These are phyloP conservation scores for Vanessa cardui DNA, from an alignment of 2,888 invertebrate genomes.

Conservation along the genomic window DNA sequence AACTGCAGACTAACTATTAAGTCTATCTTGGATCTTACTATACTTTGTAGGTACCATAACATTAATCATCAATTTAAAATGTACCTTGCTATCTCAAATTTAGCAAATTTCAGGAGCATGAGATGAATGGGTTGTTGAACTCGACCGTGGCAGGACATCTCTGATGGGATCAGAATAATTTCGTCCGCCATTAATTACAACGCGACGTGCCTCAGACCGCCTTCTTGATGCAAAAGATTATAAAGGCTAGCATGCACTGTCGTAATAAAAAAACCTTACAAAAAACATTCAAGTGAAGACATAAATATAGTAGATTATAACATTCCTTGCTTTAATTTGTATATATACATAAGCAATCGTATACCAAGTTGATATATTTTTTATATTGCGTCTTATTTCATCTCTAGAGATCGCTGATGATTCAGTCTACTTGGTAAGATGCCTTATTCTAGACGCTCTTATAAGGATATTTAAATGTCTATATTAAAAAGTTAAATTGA, in stretches of 20 bases:
- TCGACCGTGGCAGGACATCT: conserved; percentile 10
- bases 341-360: no score
- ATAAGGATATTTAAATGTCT: no score
- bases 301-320: no score
- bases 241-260: conserved; percentile 8
- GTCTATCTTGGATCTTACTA: no score
- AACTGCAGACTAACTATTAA: no score
- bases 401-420: background rate
- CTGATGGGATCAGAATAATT: conserved; percentile 35
- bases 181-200: conserved; percentile 34
- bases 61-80: background rate
- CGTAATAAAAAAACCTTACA: background rate
- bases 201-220: conserved; percentile 17
- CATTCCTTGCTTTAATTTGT: no score
- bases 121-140: conserved; percentile 20
- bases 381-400: background rate
- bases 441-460: no score
- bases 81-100: background rate
- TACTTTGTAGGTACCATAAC: no score
- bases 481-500: no score
- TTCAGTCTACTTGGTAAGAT: no score
- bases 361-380: no score
- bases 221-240: conserved; percentile 19
- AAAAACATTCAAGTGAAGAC: background rate
- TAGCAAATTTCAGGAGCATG: background rate